phyloP scores from a whole-genome alignment of 2,113 vertebrate genomes.

The Hemicordylus capensis region DNA sequence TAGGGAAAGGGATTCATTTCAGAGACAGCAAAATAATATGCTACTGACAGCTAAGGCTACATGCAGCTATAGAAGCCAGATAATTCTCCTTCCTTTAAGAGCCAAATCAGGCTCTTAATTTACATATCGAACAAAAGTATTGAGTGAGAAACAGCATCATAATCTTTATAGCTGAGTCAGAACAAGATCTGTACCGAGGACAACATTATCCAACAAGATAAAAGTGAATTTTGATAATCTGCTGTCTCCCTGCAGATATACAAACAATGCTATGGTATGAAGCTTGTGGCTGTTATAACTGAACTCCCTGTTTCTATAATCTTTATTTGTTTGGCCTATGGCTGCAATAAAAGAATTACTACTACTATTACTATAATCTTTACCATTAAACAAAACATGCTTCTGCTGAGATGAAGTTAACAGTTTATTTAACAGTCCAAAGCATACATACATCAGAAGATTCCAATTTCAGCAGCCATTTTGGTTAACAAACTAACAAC shows the following conservation, averaged over 20 bases:
- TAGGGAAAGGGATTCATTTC: neutral
- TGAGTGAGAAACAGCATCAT: neutral
- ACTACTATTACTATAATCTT: too few relatives aligned
- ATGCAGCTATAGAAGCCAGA: neutral
- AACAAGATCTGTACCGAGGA: neutral
- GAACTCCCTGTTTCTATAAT: too few relatives aligned
- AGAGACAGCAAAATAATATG: neutral
- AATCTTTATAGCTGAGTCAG: neutral
- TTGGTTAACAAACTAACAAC: too few relatives aligned
- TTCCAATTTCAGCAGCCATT: too few relatives aligned
- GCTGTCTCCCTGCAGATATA: neutral
- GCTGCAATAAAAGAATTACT: too few relatives aligned
- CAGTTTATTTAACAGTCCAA: too few relatives aligned
- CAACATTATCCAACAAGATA: conserved; percentile 3
- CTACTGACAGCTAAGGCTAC: neutral
- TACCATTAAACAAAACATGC: neutral
- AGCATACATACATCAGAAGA: too few relatives aligned
- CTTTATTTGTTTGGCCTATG: too few relatives aligned
- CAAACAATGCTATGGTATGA: neutral
- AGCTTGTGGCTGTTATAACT: neutral
- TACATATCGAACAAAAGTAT: neutral
- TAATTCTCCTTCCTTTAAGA: neutral
- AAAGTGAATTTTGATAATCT: neutral
- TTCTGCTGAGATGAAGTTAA: too few relatives aligned
- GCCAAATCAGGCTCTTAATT: neutral